These are phyloP conservation scores for Setophaga coronata DNA, from an alignment of 2,113 vertebrate genomes.

Conservation along the genomic window DNA sequence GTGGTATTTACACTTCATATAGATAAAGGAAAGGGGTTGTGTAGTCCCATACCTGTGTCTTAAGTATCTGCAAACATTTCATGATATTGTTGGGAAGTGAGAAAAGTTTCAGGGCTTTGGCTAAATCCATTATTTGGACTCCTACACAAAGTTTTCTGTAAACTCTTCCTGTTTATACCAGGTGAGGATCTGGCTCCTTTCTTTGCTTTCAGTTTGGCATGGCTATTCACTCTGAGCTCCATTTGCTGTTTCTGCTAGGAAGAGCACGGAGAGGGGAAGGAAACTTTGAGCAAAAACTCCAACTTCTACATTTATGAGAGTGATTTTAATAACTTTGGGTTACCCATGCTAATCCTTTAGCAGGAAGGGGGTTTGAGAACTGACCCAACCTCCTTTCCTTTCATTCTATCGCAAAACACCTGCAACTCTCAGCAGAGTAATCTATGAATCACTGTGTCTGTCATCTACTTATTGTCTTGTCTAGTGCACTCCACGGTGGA, in stretches of 20 bases:
- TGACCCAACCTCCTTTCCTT: constrained; percentile 53
- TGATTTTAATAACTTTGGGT: constrained; percentile 6
- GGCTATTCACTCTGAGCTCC: not conserved
- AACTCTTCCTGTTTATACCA: constrained; percentile 38
- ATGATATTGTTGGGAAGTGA: not conserved
- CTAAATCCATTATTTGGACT: not conserved
- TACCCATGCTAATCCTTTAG: constrained; percentile 51
- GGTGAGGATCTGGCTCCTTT: not conserved
- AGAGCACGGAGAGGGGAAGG: not conserved
- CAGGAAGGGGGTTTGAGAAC: constrained; percentile 60
- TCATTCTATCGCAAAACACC: constrained; percentile 78
- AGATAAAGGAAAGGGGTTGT: not conserved
- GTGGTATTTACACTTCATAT: not conserved
- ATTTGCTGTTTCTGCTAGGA: not conserved
- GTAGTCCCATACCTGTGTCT: not conserved
- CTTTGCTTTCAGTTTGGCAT: not conserved
- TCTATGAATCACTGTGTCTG: constrained; percentile 84
- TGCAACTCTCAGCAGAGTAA: constrained; percentile 80
- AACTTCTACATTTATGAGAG: constrained; percentile 27
- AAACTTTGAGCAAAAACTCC: not conserved
- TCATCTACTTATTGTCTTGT: constrained; percentile 80
- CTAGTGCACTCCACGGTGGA: constrained; percentile 78
- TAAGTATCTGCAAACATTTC: fast-evolving
- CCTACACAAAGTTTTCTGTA: not conserved
- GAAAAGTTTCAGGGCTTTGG: not conserved